Evolutionary conservation across 2,797 vertebrate species (phyloP).

Genomic region (Pterois miles): DNA sequence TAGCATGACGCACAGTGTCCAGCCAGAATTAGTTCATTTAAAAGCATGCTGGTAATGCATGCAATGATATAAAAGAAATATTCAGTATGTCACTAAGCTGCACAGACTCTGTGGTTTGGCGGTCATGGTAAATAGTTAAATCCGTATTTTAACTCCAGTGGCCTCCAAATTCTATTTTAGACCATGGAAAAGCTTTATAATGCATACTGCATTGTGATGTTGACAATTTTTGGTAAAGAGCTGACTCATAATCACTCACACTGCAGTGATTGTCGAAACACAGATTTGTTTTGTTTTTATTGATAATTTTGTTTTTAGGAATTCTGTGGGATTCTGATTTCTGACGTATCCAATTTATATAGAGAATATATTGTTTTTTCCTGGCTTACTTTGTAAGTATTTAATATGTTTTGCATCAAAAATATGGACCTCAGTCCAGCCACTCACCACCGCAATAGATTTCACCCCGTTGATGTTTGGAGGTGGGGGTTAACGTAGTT

Average conservation of each 20-base stretch:
- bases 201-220: slow-evolving; percentile 78
- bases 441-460: slow-evolving; percentile 27
- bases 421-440: slow-evolving; percentile 50
- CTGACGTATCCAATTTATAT: slow-evolving; percentile 54
- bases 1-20: slow-evolving; percentile 63
- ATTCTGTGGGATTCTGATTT: slow-evolving; percentile 58
- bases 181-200: slow-evolving; percentile 70
- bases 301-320: slow-evolving; percentile 16
- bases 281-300: slow-evolving; percentile 7
- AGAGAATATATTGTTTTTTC: slow-evolving; percentile 50
- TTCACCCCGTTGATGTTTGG: slow-evolving; percentile 27
- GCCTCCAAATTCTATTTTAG: slow-evolving; percentile 56
- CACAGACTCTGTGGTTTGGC: slow-evolving; percentile 58
- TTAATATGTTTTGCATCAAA: slow-evolving; percentile 76
- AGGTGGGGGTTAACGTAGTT: background rate
- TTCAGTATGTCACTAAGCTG: slow-evolving; percentile 57
- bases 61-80: slow-evolving; percentile 58
- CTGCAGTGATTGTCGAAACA: slow-evolving; percentile 60
- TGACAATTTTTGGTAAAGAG: slow-evolving; percentile 37
- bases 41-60: slow-evolving; percentile 78
- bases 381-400: slow-evolving; percentile 72
- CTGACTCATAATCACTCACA: slow-evolving; percentile 62
- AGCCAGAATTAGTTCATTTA: slow-evolving; percentile 60
- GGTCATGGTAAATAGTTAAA: slow-evolving; percentile 55
- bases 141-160: slow-evolving; percentile 54